Evolutionary conservation across 2,888 invertebrate genomes (phyloP).

Genomic region (Phaonia tiefii): DNA sequence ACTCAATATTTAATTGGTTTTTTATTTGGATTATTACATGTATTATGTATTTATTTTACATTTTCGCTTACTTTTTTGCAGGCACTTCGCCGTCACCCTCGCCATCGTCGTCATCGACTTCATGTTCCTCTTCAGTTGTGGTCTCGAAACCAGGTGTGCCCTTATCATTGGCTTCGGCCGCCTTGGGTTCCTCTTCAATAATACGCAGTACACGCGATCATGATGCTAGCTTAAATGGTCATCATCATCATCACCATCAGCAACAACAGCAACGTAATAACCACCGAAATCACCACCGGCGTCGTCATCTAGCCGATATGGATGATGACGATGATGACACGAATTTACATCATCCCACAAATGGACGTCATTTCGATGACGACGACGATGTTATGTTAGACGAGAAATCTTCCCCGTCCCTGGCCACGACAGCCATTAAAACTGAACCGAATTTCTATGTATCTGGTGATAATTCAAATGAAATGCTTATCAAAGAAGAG

Average conservation of each 20-base stretch:
- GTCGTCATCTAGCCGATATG: slow-evolving; percentile 76
- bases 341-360: slow-evolving; percentile 65
- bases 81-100: slow-evolving; percentile 76
- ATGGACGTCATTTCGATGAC: slow-evolving; percentile 65
- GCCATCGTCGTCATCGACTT: slow-evolving; percentile 75
- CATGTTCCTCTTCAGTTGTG: slow-evolving; percentile 77
- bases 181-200: slow-evolving; percentile 76
- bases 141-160: slow-evolving; percentile 76
- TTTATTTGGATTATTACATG: no score
- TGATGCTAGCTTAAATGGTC: slow-evolving; percentile 67
- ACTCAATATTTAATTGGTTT: no score
- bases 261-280: slow-evolving; percentile 72
- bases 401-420: slow-evolving; percentile 79
- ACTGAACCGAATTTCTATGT: slow-evolving; percentile 79
- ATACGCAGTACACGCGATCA: slow-evolving; percentile 79
- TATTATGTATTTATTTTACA: no score
- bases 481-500: slow-evolving; percentile 80
- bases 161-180: slow-evolving; percentile 76
- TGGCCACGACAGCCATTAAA: slow-evolving; percentile 79
- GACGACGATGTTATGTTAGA: slow-evolving; percentile 71
- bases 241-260: slow-evolving; percentile 69
- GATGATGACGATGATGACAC: slow-evolving; percentile 76
- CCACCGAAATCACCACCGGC: slow-evolving; percentile 79
- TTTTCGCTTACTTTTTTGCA: slow-evolving; percentile 51
- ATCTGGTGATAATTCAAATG: slow-evolving; percentile 79